Percentiles rank a stretch among this genome's conserved stretches.
Conservation (phyloP, 2,888 invertebrate genomes). For the Heliconius sara region DNA sequence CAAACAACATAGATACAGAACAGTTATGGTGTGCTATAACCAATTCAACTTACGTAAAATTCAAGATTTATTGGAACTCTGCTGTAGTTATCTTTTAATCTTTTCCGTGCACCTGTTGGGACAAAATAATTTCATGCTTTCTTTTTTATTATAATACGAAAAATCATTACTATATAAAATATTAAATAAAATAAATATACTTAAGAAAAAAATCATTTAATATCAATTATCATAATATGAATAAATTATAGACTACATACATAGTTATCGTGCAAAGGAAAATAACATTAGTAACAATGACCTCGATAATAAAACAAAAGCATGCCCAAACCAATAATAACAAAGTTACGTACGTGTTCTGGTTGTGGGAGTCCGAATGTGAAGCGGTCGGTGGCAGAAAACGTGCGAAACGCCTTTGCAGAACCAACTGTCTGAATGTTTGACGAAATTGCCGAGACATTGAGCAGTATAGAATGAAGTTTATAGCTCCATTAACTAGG, state of each 20-base stretch:
- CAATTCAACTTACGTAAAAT: slow-evolving; percentile 61
- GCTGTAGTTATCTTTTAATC: slow-evolving; percentile 74
- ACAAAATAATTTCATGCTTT: slow-evolving; percentile 58
- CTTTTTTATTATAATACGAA: slow-evolving; percentile 31
- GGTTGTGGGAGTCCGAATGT: slow-evolving; percentile 86
- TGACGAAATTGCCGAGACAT: slow-evolving; percentile 97
- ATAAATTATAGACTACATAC: not conserved
- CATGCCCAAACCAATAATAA: slow-evolving; percentile 3
- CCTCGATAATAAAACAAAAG: slow-evolving; percentile 12
- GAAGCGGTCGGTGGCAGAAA: slow-evolving; percentile 84
- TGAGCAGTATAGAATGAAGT: slow-evolving; percentile 96
- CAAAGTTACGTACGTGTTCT: slow-evolving; percentile 84
- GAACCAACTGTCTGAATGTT: slow-evolving; percentile 89
- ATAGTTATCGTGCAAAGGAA: slow-evolving; percentile 3
- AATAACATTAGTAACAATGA: slow-evolving; percentile 16
- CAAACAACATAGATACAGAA: not conserved
- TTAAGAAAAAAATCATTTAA: not conserved
- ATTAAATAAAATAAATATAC: not conserved
- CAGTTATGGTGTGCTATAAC: slow-evolving; percentile 20
- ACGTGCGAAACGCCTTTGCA: slow-evolving; percentile 85
- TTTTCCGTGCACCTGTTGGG: slow-evolving; percentile 76
- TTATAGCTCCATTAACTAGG: slow-evolving; percentile 94
- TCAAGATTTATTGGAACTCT: slow-evolving; percentile 58
- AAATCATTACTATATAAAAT: not conserved
- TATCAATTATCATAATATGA: not conserved